phyloP scores from a whole-genome alignment of 2,888 invertebrate genomes.

The Epiblema foenella region DNA sequence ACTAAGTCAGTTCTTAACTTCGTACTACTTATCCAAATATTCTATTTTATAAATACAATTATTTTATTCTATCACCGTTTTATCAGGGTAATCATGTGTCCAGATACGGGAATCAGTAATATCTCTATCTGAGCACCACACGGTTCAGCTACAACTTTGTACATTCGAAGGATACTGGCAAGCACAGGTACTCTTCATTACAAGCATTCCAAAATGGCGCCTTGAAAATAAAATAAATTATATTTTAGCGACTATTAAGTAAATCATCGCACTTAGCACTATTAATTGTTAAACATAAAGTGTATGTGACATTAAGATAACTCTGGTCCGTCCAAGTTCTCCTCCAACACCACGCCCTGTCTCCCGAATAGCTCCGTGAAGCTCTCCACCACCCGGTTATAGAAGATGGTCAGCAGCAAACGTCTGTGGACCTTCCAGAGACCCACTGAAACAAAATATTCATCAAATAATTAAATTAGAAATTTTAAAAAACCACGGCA shows the following conservation, averaged over 20 bases:
- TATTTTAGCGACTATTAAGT: not conserved
- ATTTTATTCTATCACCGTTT: slow-evolving; percentile 51
- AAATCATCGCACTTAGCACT: not conserved
- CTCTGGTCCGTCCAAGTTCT: slow-evolving; percentile 60
- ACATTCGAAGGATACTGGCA: slow-evolving; percentile 62
- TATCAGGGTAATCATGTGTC: slow-evolving; percentile 64
- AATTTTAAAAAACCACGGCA: no score
- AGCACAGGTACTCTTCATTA: slow-evolving; percentile 72
- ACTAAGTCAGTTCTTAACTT: no score
- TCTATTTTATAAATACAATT: not conserved
- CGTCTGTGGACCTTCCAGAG: slow-evolving; percentile 86
- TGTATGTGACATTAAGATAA: slow-evolving; percentile 48
- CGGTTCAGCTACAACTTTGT: slow-evolving; percentile 58
- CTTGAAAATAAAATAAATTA: slow-evolving; percentile 56
- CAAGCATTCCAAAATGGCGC: slow-evolving; percentile 72
- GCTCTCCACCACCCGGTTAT: slow-evolving; percentile 85
- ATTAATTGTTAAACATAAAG: no score
- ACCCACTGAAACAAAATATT: slow-evolving; percentile 72
- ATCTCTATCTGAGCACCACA: slow-evolving; percentile 69
- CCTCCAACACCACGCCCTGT: slow-evolving; percentile 78
- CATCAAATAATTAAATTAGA: no score
- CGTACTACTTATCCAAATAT: no score
- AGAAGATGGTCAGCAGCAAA: slow-evolving; percentile 86
- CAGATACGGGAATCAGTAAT: slow-evolving; percentile 67
- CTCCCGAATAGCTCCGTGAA: slow-evolving; percentile 86